Evolutionary conservation across 2,888 invertebrate species (phyloP), one percentile per base, ranked within the genome.

Genomic region (Papilio demoleus): DNA sequence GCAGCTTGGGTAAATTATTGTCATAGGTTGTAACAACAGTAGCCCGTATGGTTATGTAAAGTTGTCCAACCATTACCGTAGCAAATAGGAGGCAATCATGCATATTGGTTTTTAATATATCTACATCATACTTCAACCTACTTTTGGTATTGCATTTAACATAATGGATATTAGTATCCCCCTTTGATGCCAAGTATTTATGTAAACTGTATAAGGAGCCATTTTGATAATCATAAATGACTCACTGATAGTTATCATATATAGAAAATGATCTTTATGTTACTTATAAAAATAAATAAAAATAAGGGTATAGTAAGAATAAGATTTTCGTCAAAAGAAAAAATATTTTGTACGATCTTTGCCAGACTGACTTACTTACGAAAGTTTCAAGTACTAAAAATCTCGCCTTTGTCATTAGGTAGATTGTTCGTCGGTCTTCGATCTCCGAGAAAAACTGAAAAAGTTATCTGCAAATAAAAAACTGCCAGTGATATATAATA

Each of bases 1-100:
- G 56, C 70, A 68, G 62, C 70, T 74, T 74, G 72, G 60, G 75
- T 74, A 76, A 76, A 75, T 75, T 74, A 74, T 73, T 70, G 65
- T 74, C 70, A 66, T 68, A 68, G 40, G 56, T 45, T 38, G 61
- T 65, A 72, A 59, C 65, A 66, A 65, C 63, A 68, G 58, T 62
- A 56, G 40, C 60, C 27, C 22, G 65, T 69, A 69, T 65, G 53
- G 62, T 62, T 68, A 68, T 42, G 70, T 68, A 68, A 68, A 65
- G 34, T 65, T 61, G 36, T 53, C 19, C 53, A 60, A 27, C 58
- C 65, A 65, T 69, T 65, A 69, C 45, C 34, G 27, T 17, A 17
- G 69, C 61, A 69, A 69, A 65, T 53, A 61, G 27, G 9, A 45
- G 53, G 45, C 56, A 69, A 69, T 69, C 65, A 69, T 60, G 22